Base-by-base conservation (phyloP, 2,113 vertebrate genomes). In the Tachycineta bicolor region DNA sequence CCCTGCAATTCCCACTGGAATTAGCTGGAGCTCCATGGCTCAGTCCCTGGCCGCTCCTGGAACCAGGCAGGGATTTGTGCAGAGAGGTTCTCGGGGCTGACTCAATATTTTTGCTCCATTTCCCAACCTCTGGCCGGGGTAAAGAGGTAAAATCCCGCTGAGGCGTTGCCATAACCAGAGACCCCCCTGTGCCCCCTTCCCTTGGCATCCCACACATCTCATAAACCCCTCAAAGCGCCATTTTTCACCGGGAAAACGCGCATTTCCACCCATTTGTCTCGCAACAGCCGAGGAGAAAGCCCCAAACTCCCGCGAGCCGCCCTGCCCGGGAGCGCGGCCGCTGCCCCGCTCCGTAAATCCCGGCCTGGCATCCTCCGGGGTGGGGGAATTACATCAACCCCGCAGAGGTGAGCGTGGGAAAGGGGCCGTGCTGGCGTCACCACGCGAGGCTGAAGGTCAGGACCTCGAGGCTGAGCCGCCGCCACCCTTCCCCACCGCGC, bases 191-290 rank as follows among this genome's bases (percentile, higher is more conserved):
- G 3, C 4, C 19, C 23, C 16, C 5, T 46, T 82, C 50, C 33
- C 53, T 14, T 6, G 44, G 44, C 29, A 37, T 9, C 56, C 31
- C 71, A 2, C 39, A 17, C 13, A 1, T 6, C 52, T 41, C 76
- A 1, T 14, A 37, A 58, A 34, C 29, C 13, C 9, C 12, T 14
- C 4, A 3, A 22, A 83, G 34, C 4, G 0, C 8, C 1, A 0
- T 7, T 93, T 88, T 79, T 20, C 7, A 85, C 44, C 58, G 34
- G 31, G 31, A 69, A 96, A 73, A 28, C 0, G 0, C 0, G 0
- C 25, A 77, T 89, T 95, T 83, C 20, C 23, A 58, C 55, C 76
- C 80, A 5, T 79, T 76, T 43, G 18, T 5, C 25, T 75, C 1
- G 22, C 33, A 23, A 39, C 3, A 33, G 44, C 14, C 9, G 55